Base-by-base conservation (phyloP, 2,888 invertebrate species). In the Hololepta plana region DNA sequence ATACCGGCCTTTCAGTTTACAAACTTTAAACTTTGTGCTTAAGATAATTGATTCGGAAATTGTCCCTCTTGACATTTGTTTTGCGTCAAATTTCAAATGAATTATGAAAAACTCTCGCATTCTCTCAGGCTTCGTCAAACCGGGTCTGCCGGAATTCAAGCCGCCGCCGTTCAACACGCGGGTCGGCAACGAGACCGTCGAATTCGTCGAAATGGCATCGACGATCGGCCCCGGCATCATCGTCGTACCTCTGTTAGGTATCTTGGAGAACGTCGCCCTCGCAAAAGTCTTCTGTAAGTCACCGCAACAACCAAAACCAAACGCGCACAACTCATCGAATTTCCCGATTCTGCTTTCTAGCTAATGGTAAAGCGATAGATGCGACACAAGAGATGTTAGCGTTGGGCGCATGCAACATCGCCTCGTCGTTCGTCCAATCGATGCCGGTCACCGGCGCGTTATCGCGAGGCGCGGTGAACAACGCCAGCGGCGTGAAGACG, bases 351-450 rank as follows among this genome's bases (percentile, higher is more conserved):
- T 20, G 20, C 8, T 14, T 43, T 51, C 14, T 39, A 67, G 67
- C 64, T 27, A 62, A 65, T 27, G 67, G 67, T 3, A 62, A 59
- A 37, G 53, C 60, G 4, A 62, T 74, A 24, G 70, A 73, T 42
- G 68, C 74, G 2, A 73, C 71, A 6, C 75, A 76, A 45, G 75
- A 76, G 47, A 66, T 76, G 59, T 43, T 75, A 28, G 72, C 75
- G 1, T 48, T 75, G 23, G 69, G 69, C 2, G 40, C 62, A 2
- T 67, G 72, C 38, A 75, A 74, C 46, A 57, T 75, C 12, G 50
- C 67, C 3, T 72, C 72, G 2, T 67, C 69, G 1, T 75, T 75
- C 44, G 67, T 73, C 2, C 61, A 62, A 3, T 67, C 73, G 2
- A 74, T 74, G 59, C 73, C 75, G 1, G 64, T 72, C 2, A 59